Percentiles rank a stretch among this genome's conserved stretches.
phyloP scores from a whole-genome alignment of 2,113 vertebrate species.

The Burhinus bistriatus region DNA sequence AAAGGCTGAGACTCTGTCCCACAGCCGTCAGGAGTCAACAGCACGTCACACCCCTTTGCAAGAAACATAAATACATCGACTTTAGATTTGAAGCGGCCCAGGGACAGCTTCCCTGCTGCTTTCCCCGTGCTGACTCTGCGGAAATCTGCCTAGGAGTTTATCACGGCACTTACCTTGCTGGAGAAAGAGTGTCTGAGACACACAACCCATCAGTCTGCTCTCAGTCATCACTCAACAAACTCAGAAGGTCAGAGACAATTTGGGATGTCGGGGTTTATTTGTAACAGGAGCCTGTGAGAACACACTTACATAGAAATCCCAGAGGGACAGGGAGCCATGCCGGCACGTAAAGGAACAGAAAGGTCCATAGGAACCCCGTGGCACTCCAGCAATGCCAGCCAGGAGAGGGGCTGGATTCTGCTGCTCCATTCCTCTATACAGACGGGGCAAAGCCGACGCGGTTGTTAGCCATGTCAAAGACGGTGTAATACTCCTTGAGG shows the following conservation, averaged over 20 bases:
- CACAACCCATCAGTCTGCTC: not conserved
- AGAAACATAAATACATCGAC: not conserved
- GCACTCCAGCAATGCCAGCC: not conserved
- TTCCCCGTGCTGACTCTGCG: not conserved
- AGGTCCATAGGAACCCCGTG: not conserved
- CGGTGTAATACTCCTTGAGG: constrained; percentile 68
- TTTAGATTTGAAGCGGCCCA: not conserved
- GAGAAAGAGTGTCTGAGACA: not conserved
- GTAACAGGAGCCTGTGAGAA: not conserved
- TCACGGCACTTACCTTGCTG: not conserved
- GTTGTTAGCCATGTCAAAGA: constrained; percentile 63
- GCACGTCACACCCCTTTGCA: not conserved
- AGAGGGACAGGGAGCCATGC: not conserved
- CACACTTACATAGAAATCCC: not conserved
- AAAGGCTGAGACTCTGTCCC: not conserved
- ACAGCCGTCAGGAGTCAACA: not conserved
- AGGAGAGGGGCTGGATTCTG: not conserved
- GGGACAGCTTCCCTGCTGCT: not conserved
- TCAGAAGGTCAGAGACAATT: not conserved
- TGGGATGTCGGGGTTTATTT: constrained; percentile 7
- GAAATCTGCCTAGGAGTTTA: not conserved
- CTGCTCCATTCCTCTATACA: not conserved
- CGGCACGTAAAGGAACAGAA: fast-evolving
- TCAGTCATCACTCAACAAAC: not conserved
- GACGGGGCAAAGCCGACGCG: constrained; percentile 57